phyloP scores from a whole-genome alignment of 2,113 vertebrate species.

The Deroptyus accipitrinus region DNA sequence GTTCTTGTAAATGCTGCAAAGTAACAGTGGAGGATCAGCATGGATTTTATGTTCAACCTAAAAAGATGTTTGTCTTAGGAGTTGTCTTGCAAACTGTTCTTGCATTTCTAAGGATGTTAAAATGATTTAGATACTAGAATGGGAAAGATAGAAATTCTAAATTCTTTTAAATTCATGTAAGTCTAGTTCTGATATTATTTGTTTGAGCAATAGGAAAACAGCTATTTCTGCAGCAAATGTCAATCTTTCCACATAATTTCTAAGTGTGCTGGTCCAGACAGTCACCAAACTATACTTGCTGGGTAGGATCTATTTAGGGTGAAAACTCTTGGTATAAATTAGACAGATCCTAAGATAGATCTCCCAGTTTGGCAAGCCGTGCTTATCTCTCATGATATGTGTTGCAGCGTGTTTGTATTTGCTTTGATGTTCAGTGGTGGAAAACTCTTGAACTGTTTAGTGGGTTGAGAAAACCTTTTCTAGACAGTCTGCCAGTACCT shows the following conservation, averaged over 20 bases:
- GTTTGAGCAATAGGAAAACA: not conserved
- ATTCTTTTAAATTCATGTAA: not conserved
- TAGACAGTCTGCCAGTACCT: not conserved
- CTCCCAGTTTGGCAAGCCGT: not conserved
- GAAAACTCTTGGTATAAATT: not conserved
- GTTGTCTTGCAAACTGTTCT: not conserved
- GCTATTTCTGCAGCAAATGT: not conserved
- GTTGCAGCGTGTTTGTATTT: not conserved
- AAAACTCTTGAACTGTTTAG: not conserved
- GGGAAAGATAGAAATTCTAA: not conserved
- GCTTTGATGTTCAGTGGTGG: not conserved
- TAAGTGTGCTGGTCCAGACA: not conserved
- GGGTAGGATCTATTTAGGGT: not conserved
- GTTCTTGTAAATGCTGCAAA: not conserved
- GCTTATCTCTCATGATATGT: not conserved
- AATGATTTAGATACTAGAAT: not conserved
- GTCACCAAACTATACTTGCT: not conserved
- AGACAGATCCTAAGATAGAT: not conserved
- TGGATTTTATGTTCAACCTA: not conserved
- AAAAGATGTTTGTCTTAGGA: not conserved
- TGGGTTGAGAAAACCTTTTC: not conserved
- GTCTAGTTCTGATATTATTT: not conserved
- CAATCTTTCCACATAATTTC: not conserved
- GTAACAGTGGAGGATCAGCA: not conserved
- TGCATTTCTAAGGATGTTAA: not conserved